Evolutionary conservation across 2,797 vertebrate species (phyloP), one percentile per base, ranked within the genome.

Genomic region (Sylvia borin): DNA sequence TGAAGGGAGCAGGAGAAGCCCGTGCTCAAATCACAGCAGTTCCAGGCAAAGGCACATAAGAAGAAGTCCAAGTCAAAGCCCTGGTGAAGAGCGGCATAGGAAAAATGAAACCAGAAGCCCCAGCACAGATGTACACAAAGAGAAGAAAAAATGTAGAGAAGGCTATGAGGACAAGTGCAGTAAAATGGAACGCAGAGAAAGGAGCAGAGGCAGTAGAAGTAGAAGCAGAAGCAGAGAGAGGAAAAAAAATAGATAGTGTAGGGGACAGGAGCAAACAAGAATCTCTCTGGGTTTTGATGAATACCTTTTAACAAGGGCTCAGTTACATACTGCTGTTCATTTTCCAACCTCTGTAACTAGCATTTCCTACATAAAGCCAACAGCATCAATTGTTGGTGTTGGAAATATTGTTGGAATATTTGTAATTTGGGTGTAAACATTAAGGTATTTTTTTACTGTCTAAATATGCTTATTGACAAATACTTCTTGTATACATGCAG

Each of bases 1-100:
- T 58, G 82, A 92, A 86, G 90, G 96, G 97, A 96, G 96, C 86
- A 93, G 97, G 93, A 98, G 96, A 84, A 98, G 98, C 97, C 75
- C 94, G 12, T 95, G 96, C 95, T 73, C 75, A 91, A 97, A 97
- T 88, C 96, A 93, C 58, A 74, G 85, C 73, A 81, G 90, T 58
- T 92, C 87, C 54, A 95, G 93, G 91, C 96, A 97, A 50, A 95
- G 79, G 71, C 93, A 97, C 68, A 32, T 7, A 32, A 91, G 96
- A 94, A 94, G 32, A 62, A 80, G 80, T 93, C 85, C 92, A 22
- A 94, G 88, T 90, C 80, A 26, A 80, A 98, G 97, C 74, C 94
- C 96, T 36, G 79, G 86, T 36, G 76, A 93, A 60, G 95, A 97
- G 58, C 2, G 3, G 71, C 74, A 32, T 22, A 83, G 95, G 89